Percentiles rank a stretch among this genome's conserved stretches.
Evolutionary conservation across 30 jellyfish, hydroid and myxozoan species (phyloP).

Genomic region (Cassiopea andromeda): DNA sequence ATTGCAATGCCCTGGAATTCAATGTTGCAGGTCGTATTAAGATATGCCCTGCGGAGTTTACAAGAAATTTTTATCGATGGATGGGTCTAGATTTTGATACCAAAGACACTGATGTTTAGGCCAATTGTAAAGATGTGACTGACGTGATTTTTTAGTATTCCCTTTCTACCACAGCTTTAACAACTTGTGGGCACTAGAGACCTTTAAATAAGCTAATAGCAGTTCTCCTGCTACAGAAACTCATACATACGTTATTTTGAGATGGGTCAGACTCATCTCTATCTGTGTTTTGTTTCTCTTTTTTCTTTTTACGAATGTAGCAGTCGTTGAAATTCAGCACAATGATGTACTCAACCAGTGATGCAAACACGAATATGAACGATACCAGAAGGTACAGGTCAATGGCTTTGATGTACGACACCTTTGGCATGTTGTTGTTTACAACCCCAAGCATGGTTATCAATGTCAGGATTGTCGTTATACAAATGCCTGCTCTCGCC

Average conservation of each 20-base stretch:
- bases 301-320: slow-evolving; percentile 15
- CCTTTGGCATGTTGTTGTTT: slow-evolving; percentile 94
- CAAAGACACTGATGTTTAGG: too few species aligned
- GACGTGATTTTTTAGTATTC: not conserved
- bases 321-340: slow-evolving; percentile 76
- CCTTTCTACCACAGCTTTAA: not conserved
- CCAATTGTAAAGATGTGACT: not conserved
- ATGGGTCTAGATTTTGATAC: too few species aligned
- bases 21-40: too few species aligned
- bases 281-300: too few species aligned
- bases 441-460: slow-evolving; percentile 96
- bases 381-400: slow-evolving; percentile 85
- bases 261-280: slow-evolving; percentile 24
- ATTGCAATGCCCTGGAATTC: too few species aligned
- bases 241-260: slow-evolving; percentile 19
- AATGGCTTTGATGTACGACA: slow-evolving; percentile 88
- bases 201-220: not conserved
- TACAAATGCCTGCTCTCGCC: slow-evolving; percentile 90
- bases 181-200: not conserved
- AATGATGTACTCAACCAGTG: slow-evolving; percentile 83
- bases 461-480: slow-evolving; percentile 87
- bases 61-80: too few species aligned
- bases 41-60: too few species aligned
- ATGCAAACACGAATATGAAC: slow-evolving; percentile 76
- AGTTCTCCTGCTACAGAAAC: not conserved